A percentile compares a stretch with the other conserved stretches of the same genome.
phyloP scores from a whole-genome alignment of 1,140 invertebrate species.

The Hetaerina americana region DNA sequence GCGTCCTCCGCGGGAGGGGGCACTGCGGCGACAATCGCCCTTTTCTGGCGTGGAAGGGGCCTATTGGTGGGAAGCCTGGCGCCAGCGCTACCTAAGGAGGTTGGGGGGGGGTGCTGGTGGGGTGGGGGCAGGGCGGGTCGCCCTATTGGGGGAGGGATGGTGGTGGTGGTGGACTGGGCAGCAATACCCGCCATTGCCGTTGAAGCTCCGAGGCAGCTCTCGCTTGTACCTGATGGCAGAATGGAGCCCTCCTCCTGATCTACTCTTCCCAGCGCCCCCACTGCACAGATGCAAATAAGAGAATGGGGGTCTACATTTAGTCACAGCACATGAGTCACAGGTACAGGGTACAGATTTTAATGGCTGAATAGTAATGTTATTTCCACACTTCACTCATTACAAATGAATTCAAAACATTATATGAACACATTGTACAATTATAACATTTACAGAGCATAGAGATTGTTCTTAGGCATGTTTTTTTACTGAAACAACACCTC shows the following conservation, averaged over 20 bases:
- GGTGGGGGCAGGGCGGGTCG: neutral
- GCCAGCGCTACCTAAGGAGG: neutral
- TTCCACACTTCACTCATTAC: no score
- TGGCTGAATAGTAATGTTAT: no score
- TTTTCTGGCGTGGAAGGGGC: neutral
- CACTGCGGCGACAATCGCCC: neutral
- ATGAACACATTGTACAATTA: no score
- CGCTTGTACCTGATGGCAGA: neutral
- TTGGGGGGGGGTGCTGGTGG: neutral
- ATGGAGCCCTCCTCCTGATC: neutral
- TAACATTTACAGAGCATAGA: no score
- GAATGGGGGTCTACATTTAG: no score
- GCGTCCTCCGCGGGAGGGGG: neutral
- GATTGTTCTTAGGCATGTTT: no score
- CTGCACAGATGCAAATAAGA: no score
- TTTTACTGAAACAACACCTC: no score
- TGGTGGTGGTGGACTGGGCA: neutral
- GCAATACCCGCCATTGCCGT: neutral
- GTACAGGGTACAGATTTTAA: no score
- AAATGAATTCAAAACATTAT: no score
- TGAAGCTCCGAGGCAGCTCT: neutral
- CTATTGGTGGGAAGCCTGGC: neutral
- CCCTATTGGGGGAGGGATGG: neutral
- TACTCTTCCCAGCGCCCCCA: neutral
- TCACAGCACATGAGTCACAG: no score